phyloP scores from a whole-genome alignment of 2,797 vertebrate genomes.

The Siniperca undulata region DNA sequence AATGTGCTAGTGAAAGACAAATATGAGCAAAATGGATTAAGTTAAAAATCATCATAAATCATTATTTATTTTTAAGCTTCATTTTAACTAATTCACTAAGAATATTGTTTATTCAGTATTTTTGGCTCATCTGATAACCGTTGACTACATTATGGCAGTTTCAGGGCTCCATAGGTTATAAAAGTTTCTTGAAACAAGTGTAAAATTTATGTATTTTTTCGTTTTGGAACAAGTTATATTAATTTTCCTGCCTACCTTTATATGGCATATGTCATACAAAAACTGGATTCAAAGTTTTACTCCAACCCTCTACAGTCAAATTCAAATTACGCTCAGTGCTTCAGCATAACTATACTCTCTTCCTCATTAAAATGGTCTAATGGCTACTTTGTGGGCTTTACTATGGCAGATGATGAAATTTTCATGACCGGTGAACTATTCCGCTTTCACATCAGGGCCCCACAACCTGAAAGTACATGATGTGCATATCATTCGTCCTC shows the following conservation, averaged over 20 bases:
- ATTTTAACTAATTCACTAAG: too few relatives aligned
- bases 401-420: slow-evolving; percentile 69
- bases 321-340: slow-evolving; percentile 50
- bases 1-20: too few relatives aligned
- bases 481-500: slow-evolving; percentile 64
- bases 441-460: slow-evolving; percentile 64
- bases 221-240: too few relatives aligned
- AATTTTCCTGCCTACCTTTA: slow-evolving; percentile 1
- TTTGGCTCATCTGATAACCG: too few relatives aligned
- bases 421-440: slow-evolving; percentile 77
- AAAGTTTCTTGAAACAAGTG: too few relatives aligned
- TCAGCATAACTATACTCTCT: slow-evolving; percentile 40
- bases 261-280: slow-evolving; percentile 19
- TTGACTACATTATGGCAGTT: too few relatives aligned
- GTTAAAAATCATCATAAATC: too few relatives aligned
- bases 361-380: slow-evolving; percentile 72
- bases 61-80: too few relatives aligned
- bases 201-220: too few relatives aligned
- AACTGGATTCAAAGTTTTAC: slow-evolving; percentile 50
- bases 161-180: too few relatives aligned
- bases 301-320: slow-evolving; percentile 44
- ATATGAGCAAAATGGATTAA: too few relatives aligned
- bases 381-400: slow-evolving; percentile 72
- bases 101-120: too few relatives aligned
- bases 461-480: slow-evolving; percentile 66